phyloP scores from a whole-genome alignment of 2,113 vertebrate species.

The Myotis davidii region DNA sequence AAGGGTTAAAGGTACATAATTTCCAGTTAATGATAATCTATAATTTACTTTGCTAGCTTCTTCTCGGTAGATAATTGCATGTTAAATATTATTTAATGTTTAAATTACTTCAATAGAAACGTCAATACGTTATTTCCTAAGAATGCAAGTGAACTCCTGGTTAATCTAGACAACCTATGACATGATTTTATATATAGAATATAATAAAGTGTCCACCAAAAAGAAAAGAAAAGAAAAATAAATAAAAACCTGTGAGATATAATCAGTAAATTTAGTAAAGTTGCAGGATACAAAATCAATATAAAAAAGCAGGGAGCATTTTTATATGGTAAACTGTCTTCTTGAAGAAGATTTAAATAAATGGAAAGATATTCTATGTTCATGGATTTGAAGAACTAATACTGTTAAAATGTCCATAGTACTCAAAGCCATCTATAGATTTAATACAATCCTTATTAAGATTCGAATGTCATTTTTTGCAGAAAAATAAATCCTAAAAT shows the following conservation, averaged over 20 bases:
- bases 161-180: neutral
- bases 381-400: neutral
- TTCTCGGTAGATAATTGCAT: neutral
- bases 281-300: neutral
- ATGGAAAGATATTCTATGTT: neutral
- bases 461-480: neutral
- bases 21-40: neutral
- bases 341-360: neutral
- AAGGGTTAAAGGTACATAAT: neutral
- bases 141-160: neutral
- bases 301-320: neutral
- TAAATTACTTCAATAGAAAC: neutral
- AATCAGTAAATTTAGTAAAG: neutral
- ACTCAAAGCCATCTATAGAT: neutral
- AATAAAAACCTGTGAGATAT: neutral
- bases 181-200: neutral
- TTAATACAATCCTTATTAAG: neutral
- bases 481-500: neutral
- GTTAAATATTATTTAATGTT: neutral
- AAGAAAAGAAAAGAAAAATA: neutral
- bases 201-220: neutral
- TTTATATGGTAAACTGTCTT: neutral
- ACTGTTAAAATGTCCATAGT: neutral
- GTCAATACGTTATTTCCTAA: neutral
- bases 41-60: neutral